Evolutionary conservation across 2,797 vertebrate genomes (phyloP).

Genomic region (Sternotherus odoratus): DNA sequence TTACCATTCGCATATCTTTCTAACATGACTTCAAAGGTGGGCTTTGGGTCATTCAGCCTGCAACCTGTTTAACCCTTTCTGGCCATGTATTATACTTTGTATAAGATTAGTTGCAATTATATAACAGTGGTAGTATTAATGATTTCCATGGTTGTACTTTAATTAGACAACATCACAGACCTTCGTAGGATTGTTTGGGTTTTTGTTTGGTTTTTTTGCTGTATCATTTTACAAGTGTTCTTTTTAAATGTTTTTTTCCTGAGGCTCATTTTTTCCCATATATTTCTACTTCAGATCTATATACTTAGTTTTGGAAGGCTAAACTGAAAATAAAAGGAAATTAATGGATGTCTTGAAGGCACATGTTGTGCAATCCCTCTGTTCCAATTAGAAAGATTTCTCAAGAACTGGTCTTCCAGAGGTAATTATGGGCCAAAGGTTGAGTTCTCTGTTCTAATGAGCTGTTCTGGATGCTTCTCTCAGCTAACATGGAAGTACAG

Average conservation of each 20-base stretch:
- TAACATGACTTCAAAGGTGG: no score
- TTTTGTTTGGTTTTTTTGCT: not conserved
- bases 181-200: not conserved
- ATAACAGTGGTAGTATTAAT: no score
- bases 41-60: no score
- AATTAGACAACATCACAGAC: no score
- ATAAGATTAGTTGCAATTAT: no score
- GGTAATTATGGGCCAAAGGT: conserved; percentile 63
- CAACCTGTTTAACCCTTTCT: no score
- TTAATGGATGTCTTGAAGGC: conserved; percentile 58
- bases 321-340: conserved; percentile 73
- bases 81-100: no score
- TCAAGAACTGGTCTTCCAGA: conserved; percentile 60
- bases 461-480: conserved; percentile 19
- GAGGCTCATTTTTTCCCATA: conserved; percentile 13
- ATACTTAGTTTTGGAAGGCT: conserved; percentile 68
- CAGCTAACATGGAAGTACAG: not conserved
- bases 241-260: conserved; percentile 3
- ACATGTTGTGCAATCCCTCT: conserved; percentile 52
- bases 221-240: not conserved
- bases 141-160: no score
- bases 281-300: conserved; percentile 54
- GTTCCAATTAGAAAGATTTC: conserved; percentile 71
- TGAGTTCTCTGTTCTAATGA: conserved; percentile 69
- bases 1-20: no score